Evolutionary conservation across 2,888 invertebrate genomes (phyloP), one percentile per base, ranked within the genome.

Genomic region (Caradrina clavipalpis): DNA sequence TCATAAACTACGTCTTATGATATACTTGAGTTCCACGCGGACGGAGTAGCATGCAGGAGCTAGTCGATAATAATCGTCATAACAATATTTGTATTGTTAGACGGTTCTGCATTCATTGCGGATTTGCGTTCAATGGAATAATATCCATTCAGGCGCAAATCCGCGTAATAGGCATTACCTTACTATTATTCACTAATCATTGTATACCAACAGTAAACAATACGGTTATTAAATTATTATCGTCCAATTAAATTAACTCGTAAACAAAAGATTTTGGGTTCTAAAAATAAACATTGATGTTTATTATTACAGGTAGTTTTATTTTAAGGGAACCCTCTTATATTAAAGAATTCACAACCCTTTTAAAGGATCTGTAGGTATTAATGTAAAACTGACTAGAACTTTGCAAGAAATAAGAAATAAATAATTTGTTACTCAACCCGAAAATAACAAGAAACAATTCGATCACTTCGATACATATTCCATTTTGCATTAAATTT

Each of bases 121-220:
- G 71, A 71, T 80, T 71, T 69, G 60, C 60, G 58, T 67, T 75
- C 66, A 80, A 71, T 80, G 62, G 74, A 69, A 78, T 80, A 73
- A 63, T 78, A 60, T 66, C 61, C 50, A 81, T 80, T 78, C 58
- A 67, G 50, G 58, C 69, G 70, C 69, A 81, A 80, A 80, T 80
- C 78, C 54, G 63, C 74, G 70, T 70, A 80, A 76, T 69, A 76
- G 73, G 70, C 56, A 76, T 67, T 73, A 49, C 56, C 75, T 57
- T 45, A 56, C 75, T 57, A 80, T 64, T 68, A 78, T 55, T 67
- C 67, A 53, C 69, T 74, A 51, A 49, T 56, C 64, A 57, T 21
- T 65, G 59, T 68, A 63, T 63, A 80, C 50, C 51, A 63, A 57
- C 61, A 42, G 65, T 70, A 68, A 73, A 77, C 69, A 80, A 72